Base-by-base conservation (phyloP, 2,797 vertebrate species). In the Acanthurus tractus region DNA sequence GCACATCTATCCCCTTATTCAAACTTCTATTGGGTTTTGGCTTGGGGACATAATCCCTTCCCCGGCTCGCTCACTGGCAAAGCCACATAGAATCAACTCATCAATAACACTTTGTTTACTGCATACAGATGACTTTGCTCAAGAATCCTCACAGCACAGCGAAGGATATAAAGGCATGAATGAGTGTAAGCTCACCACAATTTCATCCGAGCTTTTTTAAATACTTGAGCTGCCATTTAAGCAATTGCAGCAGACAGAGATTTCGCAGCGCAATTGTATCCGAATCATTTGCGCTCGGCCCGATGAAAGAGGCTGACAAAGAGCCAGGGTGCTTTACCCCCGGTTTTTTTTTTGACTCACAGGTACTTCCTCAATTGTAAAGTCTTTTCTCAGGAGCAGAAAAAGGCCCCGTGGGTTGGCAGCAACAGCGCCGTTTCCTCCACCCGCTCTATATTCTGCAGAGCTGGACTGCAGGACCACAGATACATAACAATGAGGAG, bases 21-120 rank as follows among this genome's bases (percentile, higher is more conserved):
- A 88, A 91, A 90, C 80, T 91, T 88, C 70, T 85, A 90, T 92
- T 81, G 85, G 88, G 83, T 88, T 93, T 87, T 88, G 92, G 93
- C 92, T 93, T 63, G 82, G 87, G 79, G 65, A 87, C 85, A 74
- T 94, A 94, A 95, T 94, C 94, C 93, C 73, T 79, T 86, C 78
- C 70, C 74, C 52, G n/a, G 76, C 90, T 89, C 52, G 38, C 88
- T 92, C 85, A 75, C 92, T 92, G 88, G 89, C 93, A 92, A 79
- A 88, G 90, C 86, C 86, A 84, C 88, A 88, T 70, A 80, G 91
- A 91, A 89, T 84, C 85, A 86, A 79, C 73, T 90, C 86, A 89
- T 94, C 91, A 93, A 92, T 90, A 88, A 83, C 84, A 89, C 89
- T 86, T 86, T 93, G 87, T 92, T 90, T 87, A 85, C 80, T 79